Percentiles rank a stretch among this genome's conserved stretches.
Evolutionary conservation across 2,797 vertebrate genomes (phyloP).

Genomic region (Eleutherodactylus coqui): DNA sequence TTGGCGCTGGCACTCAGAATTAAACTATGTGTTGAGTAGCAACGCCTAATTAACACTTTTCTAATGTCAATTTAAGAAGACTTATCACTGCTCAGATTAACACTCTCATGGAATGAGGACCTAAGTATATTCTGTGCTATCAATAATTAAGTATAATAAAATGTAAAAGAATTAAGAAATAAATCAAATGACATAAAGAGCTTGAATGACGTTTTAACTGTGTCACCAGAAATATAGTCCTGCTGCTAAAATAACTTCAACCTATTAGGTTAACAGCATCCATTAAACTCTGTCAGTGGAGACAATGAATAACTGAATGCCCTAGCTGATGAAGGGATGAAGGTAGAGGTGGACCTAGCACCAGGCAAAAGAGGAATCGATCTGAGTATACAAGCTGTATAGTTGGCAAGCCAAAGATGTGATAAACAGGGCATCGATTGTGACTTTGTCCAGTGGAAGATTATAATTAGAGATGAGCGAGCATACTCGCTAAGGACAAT

Average conservation of each 20-base stretch:
- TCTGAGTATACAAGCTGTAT: too few relatives aligned
- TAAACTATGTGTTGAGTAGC: slow-evolving; percentile 62
- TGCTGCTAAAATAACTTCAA: neutral
- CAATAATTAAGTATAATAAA: neutral
- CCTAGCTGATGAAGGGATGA: too few relatives aligned
- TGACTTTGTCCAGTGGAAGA: too few relatives aligned
- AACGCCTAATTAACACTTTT: slow-evolving; percentile 66
- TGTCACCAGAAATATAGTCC: neutral
- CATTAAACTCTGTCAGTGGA: neutral
- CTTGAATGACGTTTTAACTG: neutral
- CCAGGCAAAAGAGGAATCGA: too few relatives aligned
- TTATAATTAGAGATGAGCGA: too few relatives aligned
- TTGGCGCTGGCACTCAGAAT: neutral
- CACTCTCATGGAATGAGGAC: neutral
- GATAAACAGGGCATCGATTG: too few relatives aligned
- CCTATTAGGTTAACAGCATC: neutral
- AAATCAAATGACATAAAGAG: neutral
- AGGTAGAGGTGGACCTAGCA: too few relatives aligned
- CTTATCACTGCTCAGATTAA: neutral
- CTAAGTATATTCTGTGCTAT: neutral
- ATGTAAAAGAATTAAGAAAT: neutral
- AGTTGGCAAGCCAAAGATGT: too few relatives aligned
- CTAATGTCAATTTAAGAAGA: slow-evolving; percentile 49
- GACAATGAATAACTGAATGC: too few relatives aligned
- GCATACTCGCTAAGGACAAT: too few relatives aligned